These are phyloP conservation scores for Drosophila melanica DNA, from an alignment of 1,140 invertebrate species.

Conservation along the genomic window DNA sequence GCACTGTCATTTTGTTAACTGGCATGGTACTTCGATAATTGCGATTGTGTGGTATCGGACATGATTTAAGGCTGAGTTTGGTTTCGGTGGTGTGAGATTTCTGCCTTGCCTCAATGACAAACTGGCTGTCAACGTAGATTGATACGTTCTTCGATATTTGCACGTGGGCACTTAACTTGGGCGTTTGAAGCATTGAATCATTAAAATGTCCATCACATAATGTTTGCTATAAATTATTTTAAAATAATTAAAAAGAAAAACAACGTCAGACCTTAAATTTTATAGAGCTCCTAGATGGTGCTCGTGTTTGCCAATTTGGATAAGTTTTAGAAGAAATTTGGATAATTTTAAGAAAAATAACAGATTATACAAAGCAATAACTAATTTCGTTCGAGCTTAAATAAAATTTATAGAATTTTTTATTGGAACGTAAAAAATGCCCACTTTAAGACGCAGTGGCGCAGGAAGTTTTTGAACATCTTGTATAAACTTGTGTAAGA, in stretches of 20 bases:
- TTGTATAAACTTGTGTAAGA: not conserved
- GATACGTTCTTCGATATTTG: not conserved
- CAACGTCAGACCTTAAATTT: too few species aligned
- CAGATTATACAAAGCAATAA: not conserved
- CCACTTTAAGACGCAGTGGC: too few species aligned
- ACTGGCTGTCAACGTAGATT: not conserved
- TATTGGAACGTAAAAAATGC: too few species aligned
- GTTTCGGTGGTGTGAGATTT: not conserved
- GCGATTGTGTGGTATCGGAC: not conserved
- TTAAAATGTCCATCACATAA: too few species aligned
- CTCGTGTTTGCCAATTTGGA: too few species aligned
- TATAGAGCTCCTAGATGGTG: too few species aligned
- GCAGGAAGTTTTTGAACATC: too few species aligned
- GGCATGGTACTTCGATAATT: not conserved
- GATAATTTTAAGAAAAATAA: too few species aligned
- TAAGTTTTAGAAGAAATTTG: too few species aligned
- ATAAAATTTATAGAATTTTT: too few species aligned
- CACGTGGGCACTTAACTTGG: not conserved
- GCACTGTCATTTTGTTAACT: not conserved
- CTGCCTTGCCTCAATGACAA: not conserved
- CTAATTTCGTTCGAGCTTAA: not conserved
- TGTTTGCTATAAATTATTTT: too few species aligned
- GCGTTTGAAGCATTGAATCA: not conserved
- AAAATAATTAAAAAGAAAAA: too few species aligned
- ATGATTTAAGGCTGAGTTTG: not conserved